Evolutionary conservation across 2,797 vertebrate genomes (phyloP).

Genomic region (Bovichtus variegatus): DNA sequence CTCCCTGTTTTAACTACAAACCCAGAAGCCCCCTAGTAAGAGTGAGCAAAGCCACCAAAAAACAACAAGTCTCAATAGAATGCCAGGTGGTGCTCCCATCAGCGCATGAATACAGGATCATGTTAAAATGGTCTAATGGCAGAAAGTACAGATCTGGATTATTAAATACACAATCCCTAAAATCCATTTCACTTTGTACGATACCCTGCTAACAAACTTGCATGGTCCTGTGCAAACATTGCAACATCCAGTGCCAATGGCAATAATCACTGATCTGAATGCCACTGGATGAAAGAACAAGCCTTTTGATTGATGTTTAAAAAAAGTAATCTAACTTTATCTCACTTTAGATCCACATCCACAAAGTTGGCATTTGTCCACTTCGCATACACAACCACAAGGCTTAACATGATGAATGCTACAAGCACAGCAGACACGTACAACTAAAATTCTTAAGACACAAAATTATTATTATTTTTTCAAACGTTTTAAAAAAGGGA

Average conservation of each 20-base stretch:
- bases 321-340: not conserved
- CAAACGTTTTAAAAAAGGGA: not conserved
- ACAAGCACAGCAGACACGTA: not conserved
- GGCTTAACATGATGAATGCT: slow-evolving; percentile 1
- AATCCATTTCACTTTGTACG: not conserved
- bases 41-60: not conserved
- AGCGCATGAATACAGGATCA: not conserved
- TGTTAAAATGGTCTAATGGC: no score
- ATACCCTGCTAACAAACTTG: not conserved
- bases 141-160: not conserved
- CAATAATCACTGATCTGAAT: not conserved
- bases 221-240: slow-evolving; percentile 20
- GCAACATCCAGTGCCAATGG: not conserved
- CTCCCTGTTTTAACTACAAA: not conserved
- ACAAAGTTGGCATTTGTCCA: slow-evolving; percentile 8
- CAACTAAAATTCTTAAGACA: not conserved
- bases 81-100: not conserved
- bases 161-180: not conserved
- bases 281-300: not conserved
- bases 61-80: not conserved
- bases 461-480: slow-evolving; percentile 27
- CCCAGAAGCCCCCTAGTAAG: not conserved
- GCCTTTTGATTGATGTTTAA: not conserved
- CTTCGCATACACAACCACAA: slow-evolving; percentile 10
- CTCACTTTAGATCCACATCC: slow-evolving; percentile 3